Evolutionary conservation across 2,113 vertebrate species (phyloP).

Genomic region (Corvus hawaiiensis): DNA sequence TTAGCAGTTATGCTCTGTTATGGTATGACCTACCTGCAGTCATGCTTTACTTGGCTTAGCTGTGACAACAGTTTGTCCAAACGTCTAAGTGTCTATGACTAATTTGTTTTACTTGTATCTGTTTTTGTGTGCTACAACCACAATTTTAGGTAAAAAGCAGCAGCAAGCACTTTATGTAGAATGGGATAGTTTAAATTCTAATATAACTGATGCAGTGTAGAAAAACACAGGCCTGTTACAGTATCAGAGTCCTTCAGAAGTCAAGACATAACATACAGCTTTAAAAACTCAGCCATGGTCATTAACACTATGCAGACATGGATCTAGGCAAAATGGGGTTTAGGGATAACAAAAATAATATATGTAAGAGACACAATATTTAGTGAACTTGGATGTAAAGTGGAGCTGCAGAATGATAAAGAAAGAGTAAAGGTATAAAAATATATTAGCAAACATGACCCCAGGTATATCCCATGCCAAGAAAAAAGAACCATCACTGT

Average conservation of each 20-base stretch:
- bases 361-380: not conserved
- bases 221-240: not conserved
- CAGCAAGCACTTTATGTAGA: not conserved
- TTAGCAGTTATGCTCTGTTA: not conserved
- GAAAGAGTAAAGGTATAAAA: not conserved
- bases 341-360: not conserved
- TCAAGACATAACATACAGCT: not conserved
- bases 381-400: not conserved
- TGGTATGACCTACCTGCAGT: not conserved
- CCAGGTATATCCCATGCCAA: not conserved
- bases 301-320: not conserved
- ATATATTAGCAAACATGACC: not conserved
- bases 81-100: not conserved
- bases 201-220: rapidly evolving
- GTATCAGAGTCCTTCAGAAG: not conserved
- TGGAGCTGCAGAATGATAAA: not conserved
- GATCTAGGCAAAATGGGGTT: not conserved
- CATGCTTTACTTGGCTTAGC: not conserved
- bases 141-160: not conserved
- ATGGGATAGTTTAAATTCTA: not conserved
- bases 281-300: not conserved
- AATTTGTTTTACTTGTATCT: not conserved
- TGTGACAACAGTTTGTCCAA: not conserved
- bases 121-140: not conserved
- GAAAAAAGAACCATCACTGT: not conserved